phyloP scores from a whole-genome alignment of 2,888 invertebrate genomes.

The Apamea anceps region DNA sequence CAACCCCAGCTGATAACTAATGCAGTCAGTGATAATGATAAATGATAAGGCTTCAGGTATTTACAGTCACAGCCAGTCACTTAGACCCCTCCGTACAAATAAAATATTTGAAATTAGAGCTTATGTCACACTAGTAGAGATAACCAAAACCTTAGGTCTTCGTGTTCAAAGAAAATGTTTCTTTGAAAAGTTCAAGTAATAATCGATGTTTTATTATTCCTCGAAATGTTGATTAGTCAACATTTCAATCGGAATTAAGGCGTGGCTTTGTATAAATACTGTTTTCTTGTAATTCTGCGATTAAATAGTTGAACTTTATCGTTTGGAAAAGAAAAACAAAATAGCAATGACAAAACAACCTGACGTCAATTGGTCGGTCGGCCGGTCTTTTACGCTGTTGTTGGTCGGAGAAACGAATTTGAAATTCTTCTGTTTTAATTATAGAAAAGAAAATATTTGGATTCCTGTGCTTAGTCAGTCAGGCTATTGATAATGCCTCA shows the following conservation, averaged over 20 bases:
- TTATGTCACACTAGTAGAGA: slow-evolving; percentile 14
- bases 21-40: slow-evolving; percentile 62
- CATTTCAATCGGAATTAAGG: slow-evolving; percentile 42
- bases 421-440: background rate
- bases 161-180: background rate
- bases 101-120: slow-evolving; percentile 6
- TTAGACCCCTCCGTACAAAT: slow-evolving; percentile 29
- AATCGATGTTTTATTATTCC: background rate
- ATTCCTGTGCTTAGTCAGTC: background rate
- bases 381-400: background rate
- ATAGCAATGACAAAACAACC: background rate
- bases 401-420: background rate
- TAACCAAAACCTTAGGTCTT: slow-evolving; percentile 23
- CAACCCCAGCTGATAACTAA: slow-evolving; percentile 61
- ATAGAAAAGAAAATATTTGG: background rate
- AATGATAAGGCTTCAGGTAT: slow-evolving; percentile 59
- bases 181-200: background rate
- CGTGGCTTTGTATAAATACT: slow-evolving; percentile 47
- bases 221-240: slow-evolving; percentile 24
- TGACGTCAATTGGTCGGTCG: background rate
- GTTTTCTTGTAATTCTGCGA: slow-evolving; percentile 12
- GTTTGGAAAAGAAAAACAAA: background rate
- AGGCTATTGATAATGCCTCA: no score
- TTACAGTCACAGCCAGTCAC: slow-evolving; percentile 22
- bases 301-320: slow-evolving; percentile 10